Evolutionary conservation across 1,140 invertebrate genomes (phyloP).

Genomic region (Gryllus bimaculatus): DNA sequence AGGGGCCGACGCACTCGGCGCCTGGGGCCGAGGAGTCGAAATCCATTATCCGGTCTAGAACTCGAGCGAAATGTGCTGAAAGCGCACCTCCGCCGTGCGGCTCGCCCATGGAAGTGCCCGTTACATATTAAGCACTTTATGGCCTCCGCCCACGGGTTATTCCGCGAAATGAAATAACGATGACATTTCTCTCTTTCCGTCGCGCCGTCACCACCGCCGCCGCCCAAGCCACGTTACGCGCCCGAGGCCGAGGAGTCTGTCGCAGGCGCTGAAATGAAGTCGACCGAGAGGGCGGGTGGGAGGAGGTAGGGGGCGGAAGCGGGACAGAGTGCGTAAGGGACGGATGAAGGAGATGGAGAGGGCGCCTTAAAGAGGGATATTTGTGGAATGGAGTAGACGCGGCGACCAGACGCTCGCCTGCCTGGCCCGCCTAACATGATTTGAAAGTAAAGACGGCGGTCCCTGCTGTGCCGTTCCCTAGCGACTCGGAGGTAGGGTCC

Average conservation of each 20-base stretch:
- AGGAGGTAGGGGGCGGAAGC: not conserved
- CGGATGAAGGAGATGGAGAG: not conserved
- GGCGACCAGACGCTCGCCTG: not conserved
- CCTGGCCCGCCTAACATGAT: not conserved
- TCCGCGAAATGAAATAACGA: not conserved
- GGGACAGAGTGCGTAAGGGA: not conserved
- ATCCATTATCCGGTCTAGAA: not conserved
- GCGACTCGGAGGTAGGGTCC: too few relatives aligned
- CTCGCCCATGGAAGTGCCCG: not conserved
- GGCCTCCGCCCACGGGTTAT: not conserved
- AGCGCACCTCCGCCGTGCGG: not conserved
- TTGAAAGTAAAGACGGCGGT: not conserved
- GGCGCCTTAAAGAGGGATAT: not conserved
- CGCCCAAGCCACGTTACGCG: too few relatives aligned
- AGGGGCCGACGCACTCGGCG: too few relatives aligned
- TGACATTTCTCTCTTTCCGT: not conserved
- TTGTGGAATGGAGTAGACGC: too few relatives aligned
- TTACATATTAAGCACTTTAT: constrained; percentile 2
- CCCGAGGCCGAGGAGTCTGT: too few relatives aligned
- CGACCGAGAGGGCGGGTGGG: not conserved
- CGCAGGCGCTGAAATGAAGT: too few relatives aligned
- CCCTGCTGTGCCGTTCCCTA: too few relatives aligned
- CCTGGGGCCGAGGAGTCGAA: not conserved
- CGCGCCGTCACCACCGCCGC: not conserved
- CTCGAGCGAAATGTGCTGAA: not conserved